Base-by-base conservation (phyloP, 1,140 invertebrate species). In the Trachelipus rathkii region DNA sequence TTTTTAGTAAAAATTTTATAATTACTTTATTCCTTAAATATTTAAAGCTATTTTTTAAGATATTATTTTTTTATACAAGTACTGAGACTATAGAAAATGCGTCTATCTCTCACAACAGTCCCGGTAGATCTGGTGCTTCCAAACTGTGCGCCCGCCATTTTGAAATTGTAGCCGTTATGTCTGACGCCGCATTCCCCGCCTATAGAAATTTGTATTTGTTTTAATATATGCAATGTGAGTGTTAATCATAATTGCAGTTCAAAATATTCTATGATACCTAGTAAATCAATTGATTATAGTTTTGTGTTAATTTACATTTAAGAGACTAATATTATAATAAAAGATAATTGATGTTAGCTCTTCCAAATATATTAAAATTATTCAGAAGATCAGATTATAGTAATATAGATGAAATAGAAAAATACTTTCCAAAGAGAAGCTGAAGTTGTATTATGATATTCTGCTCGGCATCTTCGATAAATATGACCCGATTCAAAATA, bases 121-220 rank as follows among this genome's bases (percentile, higher is more conserved):
- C 50, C 50, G 50, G 50, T 60, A 60, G 50, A 60, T 60, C 50
- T 60, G 50, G 19, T 60, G 50, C 50, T 60, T 60, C 50, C 50
- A 60, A 60, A 15, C 19, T 60, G 50, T 60, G 11, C 11, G 19
- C 50, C 50, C 50, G 50, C 50, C 50, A 60, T 60, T 60, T 60
- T 60, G 50, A 60, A 60, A 60, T 60, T 60, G 50, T 60, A 60
- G 50, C 50, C 50, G 50, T 60, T 60, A 60, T 60, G 50, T 60
- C 50, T 60, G 50, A 60, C 50, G 50, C 50, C 19, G 50, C 50
- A 60, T 13, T 60, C 50, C 50, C 50, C 50, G 50, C 50, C 50
- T 60, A 15, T 60, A 60, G 50, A 60, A 60, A 60, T 60, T 60
- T 60, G 50, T 60, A 60, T 60, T 60, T 60, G 19, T 60, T 60